Base-by-base conservation (phyloP, 2,113 vertebrate species). In the Stigmatopora argus region DNA sequence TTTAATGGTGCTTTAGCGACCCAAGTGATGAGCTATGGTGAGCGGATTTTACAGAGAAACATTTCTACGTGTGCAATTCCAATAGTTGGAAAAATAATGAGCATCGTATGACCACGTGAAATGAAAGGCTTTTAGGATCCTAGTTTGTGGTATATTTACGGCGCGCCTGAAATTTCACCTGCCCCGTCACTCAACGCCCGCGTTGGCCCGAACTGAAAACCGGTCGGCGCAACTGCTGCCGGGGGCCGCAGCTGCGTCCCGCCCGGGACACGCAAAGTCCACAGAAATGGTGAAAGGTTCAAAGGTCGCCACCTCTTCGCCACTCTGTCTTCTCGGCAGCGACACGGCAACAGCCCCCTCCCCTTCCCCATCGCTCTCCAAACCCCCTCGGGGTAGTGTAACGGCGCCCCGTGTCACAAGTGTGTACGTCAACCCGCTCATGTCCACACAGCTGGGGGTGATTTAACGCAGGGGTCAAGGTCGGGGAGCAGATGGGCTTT, bases 181-280 rank as follows among this genome's bases (percentile, higher is more conserved):
- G 55, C 26, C 57, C 14, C 2, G 4, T 47, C 64, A 65, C 52
- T 64, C 65, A 65, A 65, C 8, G 19, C 71, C 58, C 57, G 49
- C 2, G 18, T 48, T 48, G 78, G 72, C 71, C 77, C 49, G 77
- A 67, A 78, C 78, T 83, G 79, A 88, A 87, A 87, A 85, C 48
- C 69, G 86, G 83, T 79, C 74, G 14, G 49, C 73, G 83, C 90
- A 90, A 90, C 89, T 90, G 90, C 89, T 89, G 88, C 84, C 79
- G 56, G 68, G 74, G 23, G 65, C 60, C 74, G 83, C 89, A 90
- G 85, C 89, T 91, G 89, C 72, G 75, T 57, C 67, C 49, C 66
- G n/a, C n/a, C 26, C 26, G 59, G 67, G 81, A 79, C 79, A 81
- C 78, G 51, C 70, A 63, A 44, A 83, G 71, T 80, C 76, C 71